Evolutionary conservation across 2,113 vertebrate species (phyloP).

Genomic region (Geococcyx californianus): DNA sequence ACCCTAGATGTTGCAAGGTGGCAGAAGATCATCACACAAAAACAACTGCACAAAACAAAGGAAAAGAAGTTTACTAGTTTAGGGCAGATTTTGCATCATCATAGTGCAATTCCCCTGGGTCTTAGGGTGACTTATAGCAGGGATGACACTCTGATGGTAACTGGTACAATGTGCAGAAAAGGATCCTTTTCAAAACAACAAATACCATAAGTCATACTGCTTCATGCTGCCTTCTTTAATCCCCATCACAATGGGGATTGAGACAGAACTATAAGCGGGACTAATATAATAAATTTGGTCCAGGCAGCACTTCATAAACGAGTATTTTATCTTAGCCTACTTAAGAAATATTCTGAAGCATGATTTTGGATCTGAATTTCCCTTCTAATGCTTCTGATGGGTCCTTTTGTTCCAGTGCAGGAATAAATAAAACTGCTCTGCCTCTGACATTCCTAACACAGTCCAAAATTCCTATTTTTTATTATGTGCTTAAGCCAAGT

Average conservation of each 20-base stretch:
- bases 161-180: neutral
- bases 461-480: neutral
- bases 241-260: fast-evolving
- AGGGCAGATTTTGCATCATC: neutral
- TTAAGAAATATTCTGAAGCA: neutral
- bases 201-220: neutral
- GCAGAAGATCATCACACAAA: neutral
- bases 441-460: neutral
- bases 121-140: fast-evolving
- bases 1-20: neutral
- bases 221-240: neutral
- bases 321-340: neutral
- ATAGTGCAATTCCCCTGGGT: fast-evolving
- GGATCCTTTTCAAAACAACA: neutral
- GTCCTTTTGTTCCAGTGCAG: neutral
- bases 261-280: neutral
- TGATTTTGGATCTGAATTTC: neutral
- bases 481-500: neutral
- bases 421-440: neutral
- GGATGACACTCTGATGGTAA: neutral
- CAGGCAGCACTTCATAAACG: neutral
- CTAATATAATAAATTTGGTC: neutral
- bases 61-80: neutral
- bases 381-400: neutral
- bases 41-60: neutral